Base-by-base conservation (phyloP, 2,113 vertebrate genomes). In the Amblyopsis rosae region DNA sequence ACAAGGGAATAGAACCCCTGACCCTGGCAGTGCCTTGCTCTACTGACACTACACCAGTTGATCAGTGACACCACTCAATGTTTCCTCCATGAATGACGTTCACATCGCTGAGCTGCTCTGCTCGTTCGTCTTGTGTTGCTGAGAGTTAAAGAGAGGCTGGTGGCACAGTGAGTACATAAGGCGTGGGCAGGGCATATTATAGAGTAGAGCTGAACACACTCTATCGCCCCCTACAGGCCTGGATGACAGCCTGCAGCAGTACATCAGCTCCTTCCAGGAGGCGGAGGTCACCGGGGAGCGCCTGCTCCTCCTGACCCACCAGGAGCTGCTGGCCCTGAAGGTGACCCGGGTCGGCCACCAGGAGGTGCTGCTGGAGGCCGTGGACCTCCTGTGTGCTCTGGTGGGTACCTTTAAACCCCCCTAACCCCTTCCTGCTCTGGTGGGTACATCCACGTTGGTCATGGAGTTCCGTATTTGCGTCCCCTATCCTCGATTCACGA, bases 341-440 rank as follows among this genome's bases (percentile, higher is more conserved):
- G 84, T 98, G 76, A 88, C 90, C 0, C 90, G 95, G 1, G 95
- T 98, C 1, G 96, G 96, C 58, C 97, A 99, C 82, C 97, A 99
- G 89, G 97, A 99, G 76, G 92, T 99, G 50, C 90, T 98, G 71
- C 87, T 98, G 81, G 97, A 98, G 89, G 96, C 96, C 8, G 93
- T 98, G 54, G 97, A 99, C 79, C 95, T 99, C 73, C 95, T 99
- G 41, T 97, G 97, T 65, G 95, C 96, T 4, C 74, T 92, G 90
- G 92, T 93, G 68, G 70, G 89, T 87, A 55, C 15, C 55, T 1
- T 1, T 12, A 11, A 10, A 11, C n/a, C 50, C 8, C 50, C 50
- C 49, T 50, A 5, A 8, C 9, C 9, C 48, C 50, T 15, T 15
- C 15, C 3, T 51, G 12, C 50, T 51, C 50, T 51, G 50, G 19